Evolutionary conservation across 2,797 vertebrate genomes (phyloP).

Genomic region (Periparus ater): DNA sequence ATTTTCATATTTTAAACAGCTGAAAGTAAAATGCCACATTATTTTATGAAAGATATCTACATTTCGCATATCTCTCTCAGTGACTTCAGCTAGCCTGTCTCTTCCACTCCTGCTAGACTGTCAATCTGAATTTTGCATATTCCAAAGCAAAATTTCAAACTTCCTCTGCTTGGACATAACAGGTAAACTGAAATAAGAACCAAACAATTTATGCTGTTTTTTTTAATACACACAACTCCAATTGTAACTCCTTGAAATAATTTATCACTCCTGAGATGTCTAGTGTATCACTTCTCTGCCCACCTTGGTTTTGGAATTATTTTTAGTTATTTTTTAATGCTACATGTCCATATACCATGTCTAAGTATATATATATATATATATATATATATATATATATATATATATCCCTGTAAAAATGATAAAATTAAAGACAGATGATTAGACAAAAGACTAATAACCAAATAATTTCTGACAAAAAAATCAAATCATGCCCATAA

Average conservation of each 20-base stretch:
- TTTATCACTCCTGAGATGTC: neutral
- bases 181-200: neutral
- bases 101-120: neutral
- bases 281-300: neutral
- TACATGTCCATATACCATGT: neutral
- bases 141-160: neutral
- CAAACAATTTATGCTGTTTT: neutral
- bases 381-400: neutral
- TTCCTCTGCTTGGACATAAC: neutral
- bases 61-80: neutral
- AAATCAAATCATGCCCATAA: neutral
- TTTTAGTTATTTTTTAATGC: neutral
- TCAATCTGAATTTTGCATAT: neutral
- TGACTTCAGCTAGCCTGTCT: neutral
- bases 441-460: neutral
- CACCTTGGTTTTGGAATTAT: neutral
- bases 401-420: neutral
- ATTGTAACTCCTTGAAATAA: neutral
- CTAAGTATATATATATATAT: too few species aligned
- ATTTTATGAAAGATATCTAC: neutral
- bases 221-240: neutral
- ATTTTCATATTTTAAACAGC: neutral
- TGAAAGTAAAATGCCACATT: neutral
- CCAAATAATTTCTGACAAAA: neutral
- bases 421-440: neutral